Evolutionary conservation across 2,113 vertebrate genomes (phyloP).

Genomic region (Chitala chitala): DNA sequence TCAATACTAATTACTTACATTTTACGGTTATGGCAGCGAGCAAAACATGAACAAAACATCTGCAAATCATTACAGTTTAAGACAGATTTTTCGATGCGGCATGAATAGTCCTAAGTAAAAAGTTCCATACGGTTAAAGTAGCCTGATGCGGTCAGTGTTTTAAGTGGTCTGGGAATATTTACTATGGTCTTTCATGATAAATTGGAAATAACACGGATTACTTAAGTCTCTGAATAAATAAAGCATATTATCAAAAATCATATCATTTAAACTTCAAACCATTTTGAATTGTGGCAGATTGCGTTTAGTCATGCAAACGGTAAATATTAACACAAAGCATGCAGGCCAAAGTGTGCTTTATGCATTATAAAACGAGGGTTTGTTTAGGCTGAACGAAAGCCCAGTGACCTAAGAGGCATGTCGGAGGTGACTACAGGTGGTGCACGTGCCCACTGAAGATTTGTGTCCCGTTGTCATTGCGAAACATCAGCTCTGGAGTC

Average conservation of each 20-base stretch:
- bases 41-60: constrained; percentile 65
- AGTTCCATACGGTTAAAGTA: constrained; percentile 82
- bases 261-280: constrained; percentile 81
- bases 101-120: constrained; percentile 78
- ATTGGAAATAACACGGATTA: no score
- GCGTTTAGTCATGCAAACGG: no score
- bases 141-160: constrained; percentile 77
- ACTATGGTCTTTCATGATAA: constrained; percentile 73
- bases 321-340: no score
- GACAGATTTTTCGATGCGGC: constrained; percentile 83
- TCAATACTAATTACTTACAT: background rate
- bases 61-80: constrained; percentile 87
- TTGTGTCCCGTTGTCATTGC: background rate
- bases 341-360: no score
- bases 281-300: constrained; percentile 44
- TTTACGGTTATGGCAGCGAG: constrained; percentile 40
- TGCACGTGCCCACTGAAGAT: background rate
- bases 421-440: background rate
- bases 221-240: no score
- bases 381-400: no score
- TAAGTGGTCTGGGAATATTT: constrained; percentile 85
- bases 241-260: constrained; percentile 53
- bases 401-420: no score
- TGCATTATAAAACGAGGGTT: no score
- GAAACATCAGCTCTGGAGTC: background rate